Percentiles rank a stretch among this genome's conserved stretches.
These are phyloP conservation scores for Hypsibius dujardini DNA, from an alignment of 1,140 invertebrate species.

Conservation along the genomic window DNA sequence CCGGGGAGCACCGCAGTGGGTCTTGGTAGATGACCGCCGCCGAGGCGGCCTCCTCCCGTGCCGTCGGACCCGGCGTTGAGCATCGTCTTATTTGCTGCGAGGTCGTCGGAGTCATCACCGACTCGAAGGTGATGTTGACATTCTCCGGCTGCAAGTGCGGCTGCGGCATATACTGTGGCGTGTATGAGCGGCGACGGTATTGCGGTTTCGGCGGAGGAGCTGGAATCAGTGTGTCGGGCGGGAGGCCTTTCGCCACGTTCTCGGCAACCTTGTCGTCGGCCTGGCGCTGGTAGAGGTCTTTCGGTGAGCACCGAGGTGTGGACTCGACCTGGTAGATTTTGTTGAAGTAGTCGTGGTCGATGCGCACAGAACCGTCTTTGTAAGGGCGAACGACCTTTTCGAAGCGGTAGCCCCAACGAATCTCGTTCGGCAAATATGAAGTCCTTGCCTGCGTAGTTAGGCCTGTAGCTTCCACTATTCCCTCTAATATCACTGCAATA, in stretches of 20 bases:
- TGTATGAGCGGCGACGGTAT: too few species aligned
- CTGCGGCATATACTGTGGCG: too few species aligned
- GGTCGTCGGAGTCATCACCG: too few species aligned
- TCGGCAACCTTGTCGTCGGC: neutral
- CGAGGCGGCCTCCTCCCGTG: too few species aligned
- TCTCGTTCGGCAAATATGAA: slow-evolving; percentile 75
- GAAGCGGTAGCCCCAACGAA: slow-evolving; percentile 85
- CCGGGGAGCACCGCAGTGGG: too few species aligned
- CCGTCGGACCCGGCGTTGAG: too few species aligned
- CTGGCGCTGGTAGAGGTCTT: slow-evolving; percentile 44
- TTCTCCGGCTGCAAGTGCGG: too few species aligned
- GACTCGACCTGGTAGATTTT: neutral
- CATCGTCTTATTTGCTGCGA: too few species aligned
- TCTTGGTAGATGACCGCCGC: too few species aligned
- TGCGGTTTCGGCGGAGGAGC: too few species aligned
- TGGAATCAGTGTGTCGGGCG: too few species aligned
- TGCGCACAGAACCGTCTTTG: slow-evolving; percentile 68
- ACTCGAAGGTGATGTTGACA: too few species aligned
- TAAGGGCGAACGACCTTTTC: slow-evolving; percentile 71
- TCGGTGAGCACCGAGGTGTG: neutral
- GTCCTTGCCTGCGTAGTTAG: slow-evolving; percentile 48
- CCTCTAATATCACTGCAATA: slow-evolving; percentile 68
- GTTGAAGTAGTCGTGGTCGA: slow-evolving; percentile 73
- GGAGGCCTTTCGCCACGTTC: neutral
- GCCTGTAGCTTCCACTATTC: slow-evolving; percentile 75